Evolutionary conservation across 2,113 vertebrate species (phyloP), one percentile per base, ranked within the genome.

Genomic region (Tychaedon coryphoeus): DNA sequence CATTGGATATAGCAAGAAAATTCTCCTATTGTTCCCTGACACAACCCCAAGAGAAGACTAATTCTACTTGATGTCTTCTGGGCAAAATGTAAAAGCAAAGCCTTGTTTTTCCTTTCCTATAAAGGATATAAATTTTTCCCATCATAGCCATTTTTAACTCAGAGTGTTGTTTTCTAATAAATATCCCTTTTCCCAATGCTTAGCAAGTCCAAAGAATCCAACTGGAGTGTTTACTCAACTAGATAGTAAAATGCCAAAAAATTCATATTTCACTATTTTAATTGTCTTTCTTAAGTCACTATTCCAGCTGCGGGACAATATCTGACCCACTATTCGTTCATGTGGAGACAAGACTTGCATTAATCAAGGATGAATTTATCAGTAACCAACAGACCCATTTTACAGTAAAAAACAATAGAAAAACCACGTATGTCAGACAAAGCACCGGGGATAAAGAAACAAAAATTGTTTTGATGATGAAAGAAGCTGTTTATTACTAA

Each of bases 211-310:
- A 47, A 45, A 80, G 19, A 53, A 53, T n/a, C 7, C 33, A 86
- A 10, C 0, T 7, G 5, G 6, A 4, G 0, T 60, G 5, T 26
- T 79, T 72, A 61, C 23, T 38, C 31, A 53, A 5, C 12, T 61
- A 70, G 36, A 61, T 5, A 45, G 13, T 3, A 66, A 94, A 86
- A 84, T 42, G 2, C 1, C 33, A 80, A 69, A 25, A 61, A 73
- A 86, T 2, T 6, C 8, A 60, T 56, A 57, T 20, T 64, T 78
- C 5, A 42, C 2, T 82, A 33, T 78, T 85, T 81, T 43, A 72
- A 22, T 51, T 56, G 33, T 9, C 9, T 74, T 92, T 71, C 14
- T 34, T 47, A 40, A 82, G 15, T 53, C 14, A 25, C 12, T 43
- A 1, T 60, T 90, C 19, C 62, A 93, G 4, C 19, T 16, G 11